phyloP scores from a whole-genome alignment of 2,888 invertebrate species.

The Didymodactylos carnosus region DNA sequence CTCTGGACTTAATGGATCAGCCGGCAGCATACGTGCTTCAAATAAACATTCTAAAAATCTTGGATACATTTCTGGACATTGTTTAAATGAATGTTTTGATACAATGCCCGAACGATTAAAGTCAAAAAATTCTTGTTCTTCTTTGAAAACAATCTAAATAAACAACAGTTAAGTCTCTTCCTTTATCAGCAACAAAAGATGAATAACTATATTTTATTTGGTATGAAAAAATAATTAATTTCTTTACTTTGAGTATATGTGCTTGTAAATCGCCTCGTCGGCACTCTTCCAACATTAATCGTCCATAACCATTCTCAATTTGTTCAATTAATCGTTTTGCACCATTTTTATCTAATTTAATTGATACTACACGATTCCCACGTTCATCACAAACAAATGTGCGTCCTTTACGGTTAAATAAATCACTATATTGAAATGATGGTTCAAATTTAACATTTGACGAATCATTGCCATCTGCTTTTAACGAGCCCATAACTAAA shows the following conservation, averaged over 20 bases:
- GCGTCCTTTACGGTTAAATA: conserved; percentile 1
- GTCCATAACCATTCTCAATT: neutral
- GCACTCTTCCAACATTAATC: neutral
- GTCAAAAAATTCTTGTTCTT: neutral
- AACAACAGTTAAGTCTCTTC: no score
- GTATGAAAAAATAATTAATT: no score
- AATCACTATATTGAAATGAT: neutral
- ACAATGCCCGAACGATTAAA: neutral
- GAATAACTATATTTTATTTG: neutral
- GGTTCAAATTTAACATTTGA: neutral
- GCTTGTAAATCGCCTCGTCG: neutral
- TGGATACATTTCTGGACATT: neutral
- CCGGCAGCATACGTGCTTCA: neutral
- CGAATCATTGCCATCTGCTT: no score
- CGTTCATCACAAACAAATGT: neutral
- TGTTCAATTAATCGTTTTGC: neutral
- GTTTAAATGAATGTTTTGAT: neutral
- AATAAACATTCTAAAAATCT: neutral
- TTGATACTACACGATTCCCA: neutral
- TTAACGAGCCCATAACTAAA: neutral
- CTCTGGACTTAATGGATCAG: neutral
- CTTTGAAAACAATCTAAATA: neutral
- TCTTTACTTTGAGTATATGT: neutral
- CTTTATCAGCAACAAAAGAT: neutral
- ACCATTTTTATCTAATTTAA: neutral